These are phyloP conservation scores for Aphaenogaster floridana DNA, from an alignment of 1,140 invertebrate species.

Conservation along the genomic window DNA sequence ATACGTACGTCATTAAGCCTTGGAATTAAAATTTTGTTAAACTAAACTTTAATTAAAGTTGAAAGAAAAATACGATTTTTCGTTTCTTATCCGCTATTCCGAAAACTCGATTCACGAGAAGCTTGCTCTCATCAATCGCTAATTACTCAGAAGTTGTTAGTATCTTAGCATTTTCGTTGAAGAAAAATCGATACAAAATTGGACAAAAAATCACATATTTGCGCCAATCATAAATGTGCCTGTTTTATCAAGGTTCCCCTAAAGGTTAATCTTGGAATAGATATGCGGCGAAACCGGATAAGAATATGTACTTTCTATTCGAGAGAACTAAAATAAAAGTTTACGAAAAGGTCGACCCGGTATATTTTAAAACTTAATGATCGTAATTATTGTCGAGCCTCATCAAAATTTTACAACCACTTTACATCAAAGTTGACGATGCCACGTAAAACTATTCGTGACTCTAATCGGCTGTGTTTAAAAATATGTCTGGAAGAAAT, in stretches of 20 bases:
- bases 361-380: slow-evolving; percentile 2
- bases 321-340: slow-evolving; percentile 4
- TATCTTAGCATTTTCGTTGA: neutral
- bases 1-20: neutral
- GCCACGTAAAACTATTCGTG: neutral
- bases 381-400: neutral
- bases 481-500: slow-evolving; percentile 17
- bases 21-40: slow-evolving; percentile 11
- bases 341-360: neutral
- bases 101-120: neutral
- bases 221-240: neutral
- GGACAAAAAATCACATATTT: neutral
- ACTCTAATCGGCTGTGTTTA: neutral
- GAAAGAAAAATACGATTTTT: neutral
- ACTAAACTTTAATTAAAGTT: neutral
- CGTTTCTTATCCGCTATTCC: neutral
- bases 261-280: slow-evolving; percentile 29
- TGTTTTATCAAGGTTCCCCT: neutral
- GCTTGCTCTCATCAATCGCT: neutral
- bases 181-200: neutral
- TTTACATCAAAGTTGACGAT: neutral
- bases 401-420: neutral
- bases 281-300: neutral
- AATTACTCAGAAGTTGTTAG: neutral
- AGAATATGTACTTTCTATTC: neutral